Evolutionary conservation across 2,797 vertebrate species (phyloP).

Genomic region (Pipistrellus kuhlii): DNA sequence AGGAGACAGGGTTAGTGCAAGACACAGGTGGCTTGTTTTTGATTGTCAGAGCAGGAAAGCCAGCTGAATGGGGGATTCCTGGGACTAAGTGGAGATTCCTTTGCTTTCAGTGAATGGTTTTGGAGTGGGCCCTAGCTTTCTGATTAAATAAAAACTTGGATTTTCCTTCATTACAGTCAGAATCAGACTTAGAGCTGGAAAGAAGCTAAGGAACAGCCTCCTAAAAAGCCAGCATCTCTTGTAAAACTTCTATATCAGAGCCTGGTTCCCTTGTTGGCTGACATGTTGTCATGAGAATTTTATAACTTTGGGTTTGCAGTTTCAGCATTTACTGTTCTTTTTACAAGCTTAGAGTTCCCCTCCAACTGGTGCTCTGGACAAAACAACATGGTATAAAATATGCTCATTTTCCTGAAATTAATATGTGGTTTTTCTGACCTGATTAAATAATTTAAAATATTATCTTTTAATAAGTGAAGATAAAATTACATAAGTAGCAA

Average conservation of each 20-base stretch:
- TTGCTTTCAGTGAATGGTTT: conserved; percentile 25
- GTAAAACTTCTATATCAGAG: neutral
- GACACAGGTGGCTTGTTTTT: neutral
- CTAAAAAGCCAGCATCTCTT: neutral
- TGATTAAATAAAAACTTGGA: conserved; percentile 1
- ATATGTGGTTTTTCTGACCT: conserved; percentile 7
- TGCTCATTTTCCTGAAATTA: conserved; percentile 29
- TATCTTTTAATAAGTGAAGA: conserved; percentile 23
- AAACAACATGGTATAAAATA: neutral
- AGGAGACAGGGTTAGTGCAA: neutral
- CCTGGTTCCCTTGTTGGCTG: neutral
- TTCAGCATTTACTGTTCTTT: neutral
- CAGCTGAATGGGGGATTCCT: neutral
- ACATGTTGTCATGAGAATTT: conserved; percentile 38
- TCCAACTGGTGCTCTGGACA: neutral
- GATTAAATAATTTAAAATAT: conserved; percentile 17
- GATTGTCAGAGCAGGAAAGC: neutral
- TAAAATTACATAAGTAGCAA: neutral
- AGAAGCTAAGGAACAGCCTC: neutral
- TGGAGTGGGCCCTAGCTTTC: neutral
- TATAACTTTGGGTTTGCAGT: neutral
- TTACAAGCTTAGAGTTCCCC: neutral
- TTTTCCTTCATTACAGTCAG: neutral
- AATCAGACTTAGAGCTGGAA: neutral
- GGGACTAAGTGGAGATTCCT: neutral